Evolutionary conservation across 2,888 invertebrate species (phyloP), one percentile per base, ranked within the genome.

Genomic region (Tipula lateralis): DNA sequence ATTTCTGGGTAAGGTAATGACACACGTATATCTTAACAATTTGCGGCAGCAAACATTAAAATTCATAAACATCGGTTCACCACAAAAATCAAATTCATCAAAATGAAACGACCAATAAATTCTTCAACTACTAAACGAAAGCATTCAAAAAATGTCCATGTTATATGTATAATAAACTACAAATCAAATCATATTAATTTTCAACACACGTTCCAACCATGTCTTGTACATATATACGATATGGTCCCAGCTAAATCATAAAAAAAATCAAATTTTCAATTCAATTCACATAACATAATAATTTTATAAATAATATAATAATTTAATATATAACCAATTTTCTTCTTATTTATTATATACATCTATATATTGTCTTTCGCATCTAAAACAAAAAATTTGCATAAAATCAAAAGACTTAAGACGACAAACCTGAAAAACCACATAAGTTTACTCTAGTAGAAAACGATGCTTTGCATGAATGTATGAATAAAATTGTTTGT

Each of bases 401-500:
- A 66, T 12, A 66, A 66, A 66, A 66, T 66, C 66, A 66, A 66
- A 66, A 66, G 66, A 66, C 66, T 66, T 66, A 66, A 66, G 66
- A 66, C 66, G 66, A 66, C 66, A 66, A 66, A 66, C 66, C 66
- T 66, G 66, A 66, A 66, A 66, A 66, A 66, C 66, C 24, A 66
- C 66, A 66, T 66, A 24, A 24, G 9, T 24, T 66, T 50, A 50
- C 16, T 50, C 44, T 50, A 1, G n/a, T 24, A 66, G 66, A 24
- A 66, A 66, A 24, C 1, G 19, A 24, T 24, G 9, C 24, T 66
- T 24, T 66, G 66, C 66, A 66, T 66, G 66, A 7, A 9, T 66
- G 66, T 19, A 16, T 44, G 9, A n/a, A 44, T 44, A 36, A 32
- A 32, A 32, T n/a, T 36, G 3, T 36, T 9, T 12, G 36, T 36